Evolutionary conservation across 37 sponge, comb jelly and placozoan species (phyloP).

Genomic region (Trichoplax adhaerens): DNA sequence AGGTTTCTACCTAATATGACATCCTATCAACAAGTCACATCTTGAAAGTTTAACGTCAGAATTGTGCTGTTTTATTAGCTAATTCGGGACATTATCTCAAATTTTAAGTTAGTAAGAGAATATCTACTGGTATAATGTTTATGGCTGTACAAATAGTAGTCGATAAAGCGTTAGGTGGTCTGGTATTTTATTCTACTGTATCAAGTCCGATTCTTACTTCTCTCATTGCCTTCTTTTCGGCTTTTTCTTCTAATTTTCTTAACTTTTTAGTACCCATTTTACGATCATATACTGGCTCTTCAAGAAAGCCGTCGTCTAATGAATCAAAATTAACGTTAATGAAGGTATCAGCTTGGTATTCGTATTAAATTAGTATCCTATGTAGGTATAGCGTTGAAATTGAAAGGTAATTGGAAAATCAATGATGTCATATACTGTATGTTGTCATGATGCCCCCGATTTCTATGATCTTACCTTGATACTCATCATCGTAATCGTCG

Average conservation of each 20-base stretch:
- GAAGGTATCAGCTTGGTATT: too few species aligned
- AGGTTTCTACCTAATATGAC: neutral
- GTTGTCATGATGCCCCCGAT: too few species aligned
- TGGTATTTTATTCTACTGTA: neutral
- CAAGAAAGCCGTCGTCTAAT: too few species aligned
- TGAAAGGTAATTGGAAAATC: too few species aligned
- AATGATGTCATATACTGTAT: too few species aligned
- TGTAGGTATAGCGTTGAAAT: too few species aligned
- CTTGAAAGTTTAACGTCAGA: neutral
- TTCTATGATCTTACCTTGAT: too few species aligned
- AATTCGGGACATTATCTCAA: neutral
- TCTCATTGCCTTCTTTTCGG: conserved; percentile 70
- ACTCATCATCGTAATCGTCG: too few species aligned
- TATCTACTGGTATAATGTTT: conserved; percentile 4
- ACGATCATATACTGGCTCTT: neutral
- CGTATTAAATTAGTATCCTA: too few species aligned
- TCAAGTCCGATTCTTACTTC: conserved; percentile 29
- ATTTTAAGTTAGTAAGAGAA: conserved; percentile 10
- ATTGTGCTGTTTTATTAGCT: neutral
- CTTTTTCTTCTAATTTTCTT: conserved; percentile 58
- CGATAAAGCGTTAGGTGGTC: neutral
- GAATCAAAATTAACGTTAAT: too few species aligned
- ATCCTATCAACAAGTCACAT: conserved; percentile 3
- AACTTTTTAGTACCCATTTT: conserved; percentile 82
- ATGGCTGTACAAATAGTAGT: neutral